A percentile compares a stretch with the other conserved stretches of the same genome.
Conservation (phyloP, 2,888 invertebrate species). For the Agrenia bidenticulata region DNA sequence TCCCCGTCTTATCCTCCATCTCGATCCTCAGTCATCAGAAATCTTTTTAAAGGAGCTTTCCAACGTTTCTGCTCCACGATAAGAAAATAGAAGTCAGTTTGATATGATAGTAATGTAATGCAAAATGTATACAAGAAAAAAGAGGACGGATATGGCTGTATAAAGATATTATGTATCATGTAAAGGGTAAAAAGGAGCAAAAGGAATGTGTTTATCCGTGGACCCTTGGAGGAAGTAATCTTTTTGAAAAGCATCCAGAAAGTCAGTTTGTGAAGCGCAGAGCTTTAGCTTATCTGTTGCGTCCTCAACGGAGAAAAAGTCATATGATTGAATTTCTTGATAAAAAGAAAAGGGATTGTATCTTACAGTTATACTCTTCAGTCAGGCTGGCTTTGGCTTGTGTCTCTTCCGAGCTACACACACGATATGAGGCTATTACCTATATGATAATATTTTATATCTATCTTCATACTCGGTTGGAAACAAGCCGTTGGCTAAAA, state of each 20-base stretch:
- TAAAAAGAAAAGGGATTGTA: constrained; percentile 40
- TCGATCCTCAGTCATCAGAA: too few relatives aligned
- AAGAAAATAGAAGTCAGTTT: neutral
- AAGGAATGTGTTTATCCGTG: constrained; percentile 41
- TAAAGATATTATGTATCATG: constrained; percentile 4
- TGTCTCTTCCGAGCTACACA: too few relatives aligned
- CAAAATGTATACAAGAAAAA: constrained; percentile 2
- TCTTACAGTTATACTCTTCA: too few relatives aligned
- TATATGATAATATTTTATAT: too few relatives aligned
- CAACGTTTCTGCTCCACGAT: neutral
- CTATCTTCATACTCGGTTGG: too few relatives aligned
- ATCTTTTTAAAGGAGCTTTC: too few relatives aligned
- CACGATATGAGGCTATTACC: too few relatives aligned
- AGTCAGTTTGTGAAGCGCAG: constrained; percentile 36
- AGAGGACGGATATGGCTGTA: neutral
- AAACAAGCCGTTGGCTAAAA: too few relatives aligned
- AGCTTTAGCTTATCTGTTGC: constrained; percentile 30
- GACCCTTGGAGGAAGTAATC: constrained; percentile 37
- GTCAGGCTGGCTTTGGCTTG: too few relatives aligned
- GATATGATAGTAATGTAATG: neutral
- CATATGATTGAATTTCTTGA: constrained; percentile 36
- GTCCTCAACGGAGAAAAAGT: constrained; percentile 44
- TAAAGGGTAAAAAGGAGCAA: constrained; percentile 11
- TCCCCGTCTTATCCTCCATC: too few relatives aligned
- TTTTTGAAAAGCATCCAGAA: constrained; percentile 38